Evolutionary conservation across 2,797 vertebrate genomes (phyloP).

Genomic region (Darevskia nairensis): DNA sequence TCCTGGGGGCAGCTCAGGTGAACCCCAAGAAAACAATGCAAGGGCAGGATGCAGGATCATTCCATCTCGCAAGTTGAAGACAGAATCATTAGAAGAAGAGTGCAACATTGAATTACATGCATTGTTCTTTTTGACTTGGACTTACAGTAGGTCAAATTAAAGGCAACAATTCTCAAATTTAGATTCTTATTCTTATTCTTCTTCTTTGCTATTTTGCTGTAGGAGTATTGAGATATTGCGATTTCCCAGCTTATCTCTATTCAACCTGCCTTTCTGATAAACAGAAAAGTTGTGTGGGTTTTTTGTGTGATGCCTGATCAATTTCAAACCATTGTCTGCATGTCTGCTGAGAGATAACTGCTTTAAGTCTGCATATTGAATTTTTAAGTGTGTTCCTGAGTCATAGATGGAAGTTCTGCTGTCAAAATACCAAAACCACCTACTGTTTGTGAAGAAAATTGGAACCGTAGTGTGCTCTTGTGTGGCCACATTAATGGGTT

Average conservation of each 20-base stretch:
- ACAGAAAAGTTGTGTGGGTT: background rate
- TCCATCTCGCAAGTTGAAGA: too few relatives aligned
- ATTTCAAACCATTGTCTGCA: background rate
- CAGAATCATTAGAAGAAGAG: too few relatives aligned
- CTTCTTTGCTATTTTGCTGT: background rate
- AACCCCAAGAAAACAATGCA: too few relatives aligned
- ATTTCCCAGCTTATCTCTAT: background rate
- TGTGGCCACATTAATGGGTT: background rate
- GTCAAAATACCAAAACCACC: background rate
- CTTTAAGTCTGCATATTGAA: background rate
- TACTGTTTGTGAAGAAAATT: background rate
- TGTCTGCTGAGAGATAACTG: background rate
- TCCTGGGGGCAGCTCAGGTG: too few relatives aligned
- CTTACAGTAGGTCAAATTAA: background rate
- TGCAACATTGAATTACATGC: too few relatives aligned
- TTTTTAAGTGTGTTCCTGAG: background rate
- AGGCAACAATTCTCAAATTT: background rate
- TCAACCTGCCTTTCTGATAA: background rate
- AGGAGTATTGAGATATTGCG: background rate
- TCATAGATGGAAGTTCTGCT: background rate
- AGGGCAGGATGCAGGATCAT: too few relatives aligned
- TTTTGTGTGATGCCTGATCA: background rate
- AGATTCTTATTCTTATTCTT: too few relatives aligned
- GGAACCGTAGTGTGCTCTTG: background rate
- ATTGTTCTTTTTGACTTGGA: background rate